phyloP scores from a whole-genome alignment of 2,797 vertebrate species.

The Bradypodion pumilum region DNA sequence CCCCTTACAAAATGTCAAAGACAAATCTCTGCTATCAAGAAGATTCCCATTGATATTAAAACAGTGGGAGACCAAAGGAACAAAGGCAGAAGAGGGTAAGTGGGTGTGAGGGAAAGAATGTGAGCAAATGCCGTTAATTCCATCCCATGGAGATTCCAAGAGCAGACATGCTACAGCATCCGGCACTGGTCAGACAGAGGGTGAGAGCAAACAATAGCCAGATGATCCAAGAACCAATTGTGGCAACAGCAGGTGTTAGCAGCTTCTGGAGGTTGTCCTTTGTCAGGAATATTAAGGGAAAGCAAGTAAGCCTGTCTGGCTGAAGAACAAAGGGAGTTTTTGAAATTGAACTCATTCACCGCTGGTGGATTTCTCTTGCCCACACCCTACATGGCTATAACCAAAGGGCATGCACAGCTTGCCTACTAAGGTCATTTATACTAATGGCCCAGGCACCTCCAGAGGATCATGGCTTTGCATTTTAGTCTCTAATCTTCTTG shows the following conservation, averaged over 20 bases:
- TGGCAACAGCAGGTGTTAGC: conserved; percentile 47
- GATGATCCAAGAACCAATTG: conserved; percentile 45
- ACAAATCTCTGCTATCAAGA: not conserved
- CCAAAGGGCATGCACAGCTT: not conserved
- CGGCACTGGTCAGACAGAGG: not conserved
- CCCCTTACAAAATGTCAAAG: not conserved
- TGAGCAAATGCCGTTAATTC: not conserved
- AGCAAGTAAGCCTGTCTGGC: conserved; percentile 57
- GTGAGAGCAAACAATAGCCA: not conserved
- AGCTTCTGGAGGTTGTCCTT: conserved; percentile 48
- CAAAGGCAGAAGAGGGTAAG: not conserved
- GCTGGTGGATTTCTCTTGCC: conserved; percentile 11
- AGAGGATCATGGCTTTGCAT: not conserved
- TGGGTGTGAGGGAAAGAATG: not conserved
- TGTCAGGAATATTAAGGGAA: conserved; percentile 40
- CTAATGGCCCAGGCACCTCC: not conserved
- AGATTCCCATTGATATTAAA: not conserved
- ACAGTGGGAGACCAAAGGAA: not conserved
- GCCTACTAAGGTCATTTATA: conserved; percentile 43
- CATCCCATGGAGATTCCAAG: not conserved
- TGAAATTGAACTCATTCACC: conserved; percentile 57
- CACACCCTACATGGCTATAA: not conserved
- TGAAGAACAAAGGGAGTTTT: conserved; percentile 55
- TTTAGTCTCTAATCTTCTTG: accelerated
- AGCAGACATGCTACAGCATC: not conserved